phyloP scores from a whole-genome alignment of 2,113 vertebrate genomes.

The Fukomys damarensis region DNA sequence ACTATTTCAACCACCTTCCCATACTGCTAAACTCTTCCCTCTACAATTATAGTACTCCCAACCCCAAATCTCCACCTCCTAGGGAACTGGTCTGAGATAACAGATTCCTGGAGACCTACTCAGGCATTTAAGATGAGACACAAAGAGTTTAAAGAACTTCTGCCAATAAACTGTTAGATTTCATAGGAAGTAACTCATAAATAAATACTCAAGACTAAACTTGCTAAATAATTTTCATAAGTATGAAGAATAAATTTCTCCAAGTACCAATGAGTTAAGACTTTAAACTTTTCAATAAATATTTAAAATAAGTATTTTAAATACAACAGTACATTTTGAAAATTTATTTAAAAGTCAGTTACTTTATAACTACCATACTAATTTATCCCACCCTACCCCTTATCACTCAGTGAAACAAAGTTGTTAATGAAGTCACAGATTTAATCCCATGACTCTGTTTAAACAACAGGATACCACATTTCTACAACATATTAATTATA shows the following conservation, averaged over 20 bases:
- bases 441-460: neutral
- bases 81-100: neutral
- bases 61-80: neutral
- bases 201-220: slow-evolving; percentile 4
- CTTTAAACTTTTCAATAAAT: neutral
- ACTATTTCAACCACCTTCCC: neutral
- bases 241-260: slow-evolving; percentile 33
- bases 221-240: slow-evolving; percentile 9
- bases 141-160: neutral
- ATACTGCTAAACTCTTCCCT: neutral
- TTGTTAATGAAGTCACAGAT: neutral
- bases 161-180: neutral
- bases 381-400: neutral
- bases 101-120: neutral
- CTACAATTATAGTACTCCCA: neutral
- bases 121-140: neutral
- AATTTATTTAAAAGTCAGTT: neutral
- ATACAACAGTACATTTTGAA: neutral
- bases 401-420: neutral
- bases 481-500: neutral
- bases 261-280: neutral
- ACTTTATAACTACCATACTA: neutral
- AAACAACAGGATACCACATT: neutral
- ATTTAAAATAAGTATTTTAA: neutral
- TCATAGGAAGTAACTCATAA: slow-evolving; percentile 7